Evolutionary conservation across 2,797 vertebrate genomes (phyloP).

Genomic region (Periophthalmus magnuspinnatus): DNA sequence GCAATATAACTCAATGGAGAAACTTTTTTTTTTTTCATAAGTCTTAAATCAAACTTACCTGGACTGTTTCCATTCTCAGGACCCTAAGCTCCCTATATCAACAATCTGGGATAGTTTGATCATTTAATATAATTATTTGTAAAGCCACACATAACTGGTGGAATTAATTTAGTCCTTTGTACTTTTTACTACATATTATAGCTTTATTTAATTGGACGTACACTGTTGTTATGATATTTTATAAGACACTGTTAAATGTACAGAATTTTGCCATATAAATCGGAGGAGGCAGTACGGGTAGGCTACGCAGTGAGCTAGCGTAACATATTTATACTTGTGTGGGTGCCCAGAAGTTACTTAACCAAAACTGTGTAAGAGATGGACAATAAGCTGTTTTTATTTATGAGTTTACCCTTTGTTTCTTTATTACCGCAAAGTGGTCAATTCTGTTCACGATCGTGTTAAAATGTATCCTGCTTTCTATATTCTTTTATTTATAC

Average conservation of each 20-base stretch:
- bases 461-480: not conserved
- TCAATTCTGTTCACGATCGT: no score
- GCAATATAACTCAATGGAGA: constrained; percentile 32
- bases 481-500: no score
- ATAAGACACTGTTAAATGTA: constrained; percentile 70
- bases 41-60: constrained; percentile 52
- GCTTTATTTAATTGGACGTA: constrained; percentile 70
- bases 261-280: constrained; percentile 59
- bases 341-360: constrained; percentile 57
- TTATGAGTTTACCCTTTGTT: constrained; percentile 59
- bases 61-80: constrained; percentile 69
- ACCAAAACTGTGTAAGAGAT: constrained; percentile 59
- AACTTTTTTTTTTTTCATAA: constrained; percentile 18
- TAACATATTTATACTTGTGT: constrained; percentile 64
- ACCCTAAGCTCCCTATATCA: constrained; percentile 52
- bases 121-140: constrained; percentile 39
- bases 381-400: constrained; percentile 72
- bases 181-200: constrained; percentile 44
- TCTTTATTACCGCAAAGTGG: no score
- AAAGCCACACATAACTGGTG: constrained; percentile 30
- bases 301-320: constrained; percentile 57
- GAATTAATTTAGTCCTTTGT: constrained; percentile 34
- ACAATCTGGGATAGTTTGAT: constrained; percentile 38
- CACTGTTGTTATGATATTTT: constrained; percentile 64
- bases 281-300: constrained; percentile 64